Base-by-base conservation (phyloP, 2,113 vertebrate species). In the Carassius auratus region DNA sequence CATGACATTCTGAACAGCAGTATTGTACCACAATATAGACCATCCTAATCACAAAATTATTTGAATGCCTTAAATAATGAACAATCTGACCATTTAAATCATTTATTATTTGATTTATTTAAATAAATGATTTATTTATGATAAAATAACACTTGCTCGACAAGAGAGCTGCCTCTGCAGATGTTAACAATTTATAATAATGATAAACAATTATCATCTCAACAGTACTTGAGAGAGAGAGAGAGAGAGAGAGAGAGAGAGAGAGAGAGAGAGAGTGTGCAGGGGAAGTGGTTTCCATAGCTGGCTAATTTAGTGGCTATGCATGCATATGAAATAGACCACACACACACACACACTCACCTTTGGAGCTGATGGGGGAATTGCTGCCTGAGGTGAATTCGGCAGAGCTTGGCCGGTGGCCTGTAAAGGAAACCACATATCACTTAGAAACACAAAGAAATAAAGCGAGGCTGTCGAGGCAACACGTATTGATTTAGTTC, bases 281-380 rank as follows among this genome's bases (percentile, higher is more conserved):
- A 5, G 36, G 36, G 36, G 36, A 5, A 5, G 38, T 5, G 38
- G 5, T 30, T 52, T 26, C 48, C 74, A 76, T 52, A 9, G 7
- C 19, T 5, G 1, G 12, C 74, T 76, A 76, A 52, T 76, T 13
- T 26, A 45, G 10, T 73, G 19, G 21, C 19, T 73, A 6, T 73
- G 36, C 69, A 73, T 73, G 69, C 69, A 73, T 73, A 73, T 45
- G 19, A 5, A 73, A 73, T 19, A 42, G 69, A 45, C 42, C 42
- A 45, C 42, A 45, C 42, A 42, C 42, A 42, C 38, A 42, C 5
- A 8, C 59, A 50, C 13, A 76, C 42, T 30, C 91, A 97, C 96
- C 95, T 96, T 95, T 96, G 82, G 93, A 92, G 89, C 93, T 95
- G 85, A 96, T 91, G 3, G 96, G 96, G 21, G 96, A 97, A 92